A percentile compares a stretch with the other conserved stretches of the same genome.
These are phyloP conservation scores for Prunella himalayana DNA, from an alignment of 2,113 vertebrate species.

Conservation along the genomic window DNA sequence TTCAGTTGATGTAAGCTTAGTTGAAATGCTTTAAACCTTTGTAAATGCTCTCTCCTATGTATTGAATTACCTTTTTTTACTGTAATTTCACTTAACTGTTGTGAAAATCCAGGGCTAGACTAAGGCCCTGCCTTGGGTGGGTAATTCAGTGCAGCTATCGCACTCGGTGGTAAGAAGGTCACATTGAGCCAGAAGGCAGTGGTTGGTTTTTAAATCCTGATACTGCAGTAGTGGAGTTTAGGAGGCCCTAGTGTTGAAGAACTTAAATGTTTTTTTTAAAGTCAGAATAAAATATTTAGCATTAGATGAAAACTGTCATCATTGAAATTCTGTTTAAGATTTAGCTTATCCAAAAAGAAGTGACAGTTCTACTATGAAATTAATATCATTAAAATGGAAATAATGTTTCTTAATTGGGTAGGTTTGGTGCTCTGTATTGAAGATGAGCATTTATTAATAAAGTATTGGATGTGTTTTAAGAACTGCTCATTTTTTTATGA, in stretches of 20 bases:
- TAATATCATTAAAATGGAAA: neutral
- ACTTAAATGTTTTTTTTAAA: neutral
- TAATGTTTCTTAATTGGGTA: neutral
- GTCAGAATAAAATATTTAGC: neutral
- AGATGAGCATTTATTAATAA: neutral
- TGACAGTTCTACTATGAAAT: neutral
- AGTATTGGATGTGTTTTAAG: neutral
- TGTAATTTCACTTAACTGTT: neutral
- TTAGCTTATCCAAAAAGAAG: neutral
- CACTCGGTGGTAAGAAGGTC: neutral
- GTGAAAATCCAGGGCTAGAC: neutral
- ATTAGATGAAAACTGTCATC: neutral
- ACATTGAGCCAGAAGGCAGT: neutral
- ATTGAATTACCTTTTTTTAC: neutral
- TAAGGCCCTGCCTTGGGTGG: neutral
- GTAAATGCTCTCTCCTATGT: neutral
- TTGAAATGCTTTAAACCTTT: neutral
- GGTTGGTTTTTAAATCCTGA: neutral
- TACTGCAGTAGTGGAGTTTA: neutral
- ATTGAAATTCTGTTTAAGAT: neutral
- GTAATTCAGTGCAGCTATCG: rapidly evolving
- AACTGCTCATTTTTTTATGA: neutral
- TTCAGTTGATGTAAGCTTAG: neutral
- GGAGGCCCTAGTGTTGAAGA: neutral
- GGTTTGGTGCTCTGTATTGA: neutral